Evolutionary conservation across 2,797 vertebrate species (phyloP).

Genomic region (Fistularia tabacaria): DNA sequence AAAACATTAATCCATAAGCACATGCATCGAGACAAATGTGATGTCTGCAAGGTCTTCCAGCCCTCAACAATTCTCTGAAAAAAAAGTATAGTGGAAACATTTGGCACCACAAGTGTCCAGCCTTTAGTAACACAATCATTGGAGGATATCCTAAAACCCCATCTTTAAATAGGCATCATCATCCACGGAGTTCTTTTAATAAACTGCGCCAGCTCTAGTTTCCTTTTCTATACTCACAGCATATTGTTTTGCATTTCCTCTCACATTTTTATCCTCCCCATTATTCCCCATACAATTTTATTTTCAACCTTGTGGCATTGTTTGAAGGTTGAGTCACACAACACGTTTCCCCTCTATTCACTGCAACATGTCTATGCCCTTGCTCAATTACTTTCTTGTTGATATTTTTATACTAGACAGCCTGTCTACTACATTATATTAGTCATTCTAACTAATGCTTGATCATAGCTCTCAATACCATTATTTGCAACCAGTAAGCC

Average conservation of each 20-base stretch:
- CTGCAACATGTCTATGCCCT: constrained; percentile 26
- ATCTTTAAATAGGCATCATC: constrained; percentile 19
- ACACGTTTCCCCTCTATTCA: constrained; percentile 46
- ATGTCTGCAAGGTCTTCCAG: background rate
- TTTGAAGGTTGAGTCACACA: constrained; percentile 53
- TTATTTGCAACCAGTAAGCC: constrained; percentile 2
- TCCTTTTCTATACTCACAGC: constrained; percentile 40
- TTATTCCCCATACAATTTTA: constrained; percentile 50
- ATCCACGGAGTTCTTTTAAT: constrained; percentile 58
- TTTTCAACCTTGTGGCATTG: constrained; percentile 47
- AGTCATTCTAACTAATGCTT: constrained; percentile 27
- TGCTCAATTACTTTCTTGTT: constrained; percentile 20
- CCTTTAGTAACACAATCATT: constrained; percentile 31
- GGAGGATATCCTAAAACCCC: constrained; percentile 50
- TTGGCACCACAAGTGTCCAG: constrained; percentile 5
- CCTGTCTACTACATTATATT: constrained; percentile 26
- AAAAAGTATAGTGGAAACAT: constrained; percentile 18
- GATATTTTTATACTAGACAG: constrained; percentile 23
- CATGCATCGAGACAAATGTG: too few species aligned
- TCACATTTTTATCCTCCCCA: constrained; percentile 57
- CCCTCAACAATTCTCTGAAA: background rate
- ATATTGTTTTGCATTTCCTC: constrained; percentile 66
- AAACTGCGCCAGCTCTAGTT: constrained; percentile 45
- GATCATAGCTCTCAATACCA: constrained; percentile 1
- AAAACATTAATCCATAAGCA: background rate